Base-by-base conservation (phyloP, 2,797 vertebrate genomes). In the Falco columbarius region DNA sequence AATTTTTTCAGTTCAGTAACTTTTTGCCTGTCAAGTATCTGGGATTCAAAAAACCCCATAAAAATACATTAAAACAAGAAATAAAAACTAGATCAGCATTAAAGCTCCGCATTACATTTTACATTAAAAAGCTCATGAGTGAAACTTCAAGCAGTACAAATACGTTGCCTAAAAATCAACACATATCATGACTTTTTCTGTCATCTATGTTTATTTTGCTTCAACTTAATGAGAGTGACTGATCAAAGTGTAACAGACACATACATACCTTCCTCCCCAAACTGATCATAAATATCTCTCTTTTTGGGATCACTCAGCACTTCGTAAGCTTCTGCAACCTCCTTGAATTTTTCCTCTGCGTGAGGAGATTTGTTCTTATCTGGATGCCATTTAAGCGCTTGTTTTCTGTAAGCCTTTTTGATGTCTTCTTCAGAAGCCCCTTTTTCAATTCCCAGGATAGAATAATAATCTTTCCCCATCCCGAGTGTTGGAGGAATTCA, bases 391-490 rank as follows among this genome's bases (percentile, higher is more conserved):
- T 99, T 99, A 96, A 99, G 98, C 5, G 99, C 99, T 95, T 99
- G 99, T 87, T 99, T 99, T 98, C 98, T 98, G 98, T 99, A 99
- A 52, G 99, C 99, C 97, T 99, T 99, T 97, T 99, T 99, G 74
- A 99, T 98, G 80, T 99, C 99, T 89, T 99, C 99, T 1, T 99
- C 99, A 52, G 99, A 98, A 84, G 99, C 99, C 95, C 99, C 99
- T 98, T 99, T 99, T 76, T 99, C 98, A 97, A 99, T 99, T 75
- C 99, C 99, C 97, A 99, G 93, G 92, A 99, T 99, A 97, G 98
- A 98, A 94, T 99, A 99, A 96, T 99, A 99, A 98, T 99, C 99
- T 97, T 99, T 99, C 7, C 99, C 99, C 99, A 99, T 99, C 91
- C 81, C 90, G 96, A 95, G 71, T 12, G 96, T n/a, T 80, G 88